phyloP scores from a whole-genome alignment of 1,140 invertebrate species.

The Hylyphantes graminicola region DNA sequence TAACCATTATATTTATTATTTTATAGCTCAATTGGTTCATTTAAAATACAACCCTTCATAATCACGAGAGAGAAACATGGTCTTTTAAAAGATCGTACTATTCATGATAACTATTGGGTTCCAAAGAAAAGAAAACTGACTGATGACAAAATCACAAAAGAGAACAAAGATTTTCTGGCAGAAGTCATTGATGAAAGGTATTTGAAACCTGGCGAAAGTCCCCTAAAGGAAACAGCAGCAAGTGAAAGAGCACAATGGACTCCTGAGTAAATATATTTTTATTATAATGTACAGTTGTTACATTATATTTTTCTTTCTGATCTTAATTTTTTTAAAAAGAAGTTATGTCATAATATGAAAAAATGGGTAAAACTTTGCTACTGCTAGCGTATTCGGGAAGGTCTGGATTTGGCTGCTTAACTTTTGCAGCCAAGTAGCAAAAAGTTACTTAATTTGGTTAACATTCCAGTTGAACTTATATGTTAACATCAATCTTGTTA shows the following conservation, averaged over 20 bases:
- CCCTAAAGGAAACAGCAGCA: constrained; percentile 72
- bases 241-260: constrained; percentile 74
- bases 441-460: too few species aligned
- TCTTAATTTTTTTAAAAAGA: background rate
- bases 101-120: constrained; percentile 57
- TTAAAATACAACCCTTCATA: too few species aligned
- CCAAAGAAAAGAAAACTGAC: constrained; percentile 62
- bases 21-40: too few species aligned
- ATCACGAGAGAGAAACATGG: constrained; percentile 46
- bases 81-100: background rate
- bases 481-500: too few species aligned
- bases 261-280: constrained; percentile 64
- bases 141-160: constrained; percentile 77
- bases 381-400: too few species aligned
- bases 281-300: background rate
- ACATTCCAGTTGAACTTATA: too few species aligned
- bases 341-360: background rate
- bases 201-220: constrained; percentile 68
- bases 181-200: constrained; percentile 80
- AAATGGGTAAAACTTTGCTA: background rate
- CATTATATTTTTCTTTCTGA: background rate
- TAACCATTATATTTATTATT: too few species aligned
- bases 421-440: too few species aligned
- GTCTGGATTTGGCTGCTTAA: too few species aligned
- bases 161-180: constrained; percentile 85